Evolutionary conservation across 2,113 vertebrate genomes (phyloP).

Genomic region (Micromys minutus): DNA sequence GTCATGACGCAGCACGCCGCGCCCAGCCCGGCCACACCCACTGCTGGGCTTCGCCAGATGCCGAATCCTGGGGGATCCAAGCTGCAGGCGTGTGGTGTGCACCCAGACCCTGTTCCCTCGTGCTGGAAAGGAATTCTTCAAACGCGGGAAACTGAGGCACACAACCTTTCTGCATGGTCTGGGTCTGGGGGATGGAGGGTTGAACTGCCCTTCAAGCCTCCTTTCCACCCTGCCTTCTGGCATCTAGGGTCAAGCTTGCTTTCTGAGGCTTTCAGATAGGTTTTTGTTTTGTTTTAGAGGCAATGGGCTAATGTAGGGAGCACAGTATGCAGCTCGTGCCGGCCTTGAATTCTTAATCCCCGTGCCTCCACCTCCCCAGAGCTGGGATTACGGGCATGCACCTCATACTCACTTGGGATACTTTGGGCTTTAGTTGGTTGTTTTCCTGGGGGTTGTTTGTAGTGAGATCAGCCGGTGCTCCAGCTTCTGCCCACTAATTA

Average conservation of each 20-base stretch:
- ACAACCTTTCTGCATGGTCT: no score
- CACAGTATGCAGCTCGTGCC: neutral
- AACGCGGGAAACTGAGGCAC: neutral
- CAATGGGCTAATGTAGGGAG: neutral
- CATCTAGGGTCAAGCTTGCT: neutral
- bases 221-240: no score
- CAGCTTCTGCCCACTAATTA: no score
- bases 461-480: neutral
- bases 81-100: no score
- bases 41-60: fast-evolving
- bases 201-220: neutral
- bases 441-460: neutral
- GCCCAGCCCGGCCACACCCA: neutral
- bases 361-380: neutral
- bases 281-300: neutral
- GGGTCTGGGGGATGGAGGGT: no score
- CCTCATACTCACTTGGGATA: neutral
- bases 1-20: slow-evolving; percentile 54
- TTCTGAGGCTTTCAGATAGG: neutral
- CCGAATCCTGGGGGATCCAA: fast-evolving
- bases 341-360: neutral
- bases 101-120: no score
- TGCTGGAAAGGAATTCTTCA: no score
- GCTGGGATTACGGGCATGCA: neutral
- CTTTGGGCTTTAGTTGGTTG: neutral